Conservation (phyloP, 1,140 invertebrate genomes). For the Drosophila sulfurigaster region DNA sequence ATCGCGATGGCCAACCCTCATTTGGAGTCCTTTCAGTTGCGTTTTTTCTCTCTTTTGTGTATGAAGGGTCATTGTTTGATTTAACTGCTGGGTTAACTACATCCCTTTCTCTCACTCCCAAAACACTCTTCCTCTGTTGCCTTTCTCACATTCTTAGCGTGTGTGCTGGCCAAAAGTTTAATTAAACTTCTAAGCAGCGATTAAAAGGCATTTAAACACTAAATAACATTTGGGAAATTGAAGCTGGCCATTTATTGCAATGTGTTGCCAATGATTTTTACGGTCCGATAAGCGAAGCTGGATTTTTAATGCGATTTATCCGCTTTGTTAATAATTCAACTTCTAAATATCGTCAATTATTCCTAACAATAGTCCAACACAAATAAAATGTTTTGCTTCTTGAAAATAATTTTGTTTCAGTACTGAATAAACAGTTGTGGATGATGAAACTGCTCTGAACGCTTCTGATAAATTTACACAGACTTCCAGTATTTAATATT, state of each 20-base stretch:
- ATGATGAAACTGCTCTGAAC: too few species aligned
- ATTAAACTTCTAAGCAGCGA: slow-evolving; percentile 73
- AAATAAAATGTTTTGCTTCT: too few species aligned
- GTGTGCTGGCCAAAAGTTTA: slow-evolving; percentile 55
- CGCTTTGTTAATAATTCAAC: neutral
- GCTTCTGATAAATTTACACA: too few species aligned
- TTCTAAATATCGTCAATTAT: too few species aligned
- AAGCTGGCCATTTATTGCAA: slow-evolving; percentile 31
- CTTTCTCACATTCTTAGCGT: slow-evolving; percentile 21
- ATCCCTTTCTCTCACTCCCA: neutral
- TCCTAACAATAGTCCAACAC: too few species aligned
- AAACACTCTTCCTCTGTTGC: neutral
- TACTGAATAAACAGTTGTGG: too few species aligned
- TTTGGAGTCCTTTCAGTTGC: slow-evolving; percentile 47
- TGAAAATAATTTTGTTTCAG: too few species aligned
- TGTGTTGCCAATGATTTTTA: slow-evolving; percentile 15
- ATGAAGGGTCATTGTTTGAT: slow-evolving; percentile 61
- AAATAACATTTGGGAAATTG: slow-evolving; percentile 56
- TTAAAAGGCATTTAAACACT: slow-evolving; percentile 69
- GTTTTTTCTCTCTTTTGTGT: slow-evolving; percentile 22
- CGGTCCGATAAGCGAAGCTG: neutral
- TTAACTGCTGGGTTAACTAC: slow-evolving; percentile 50
- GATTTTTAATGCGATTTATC: neutral
- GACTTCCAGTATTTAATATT: too few species aligned
- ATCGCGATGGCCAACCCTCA: slow-evolving; percentile 60